These are phyloP conservation scores for Lochmaea crataegi DNA, from an alignment of 2,888 invertebrate species.

Conservation along the genomic window DNA sequence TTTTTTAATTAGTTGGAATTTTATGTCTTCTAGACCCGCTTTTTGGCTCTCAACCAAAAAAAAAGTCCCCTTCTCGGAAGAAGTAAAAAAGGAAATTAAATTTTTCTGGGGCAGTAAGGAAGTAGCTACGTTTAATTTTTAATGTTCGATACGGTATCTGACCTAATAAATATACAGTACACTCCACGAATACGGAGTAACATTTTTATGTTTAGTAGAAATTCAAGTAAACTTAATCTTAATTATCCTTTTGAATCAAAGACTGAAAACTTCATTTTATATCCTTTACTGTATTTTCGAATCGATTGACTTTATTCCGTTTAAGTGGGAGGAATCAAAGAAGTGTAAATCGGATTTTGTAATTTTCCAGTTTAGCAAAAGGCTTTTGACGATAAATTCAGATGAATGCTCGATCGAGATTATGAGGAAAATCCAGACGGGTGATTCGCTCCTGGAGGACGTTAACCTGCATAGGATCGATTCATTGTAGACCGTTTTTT, in stretches of 20 bases:
- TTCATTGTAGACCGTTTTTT: not conserved
- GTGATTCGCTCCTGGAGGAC: not conserved
- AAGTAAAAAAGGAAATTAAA: not conserved
- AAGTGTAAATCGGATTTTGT: not conserved
- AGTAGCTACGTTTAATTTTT: too few relatives aligned
- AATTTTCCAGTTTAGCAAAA: slow-evolving; percentile 1
- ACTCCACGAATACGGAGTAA: too few relatives aligned
- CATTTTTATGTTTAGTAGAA: not conserved
- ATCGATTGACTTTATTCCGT: not conserved
- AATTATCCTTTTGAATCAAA: not conserved
- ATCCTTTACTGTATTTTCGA: not conserved
- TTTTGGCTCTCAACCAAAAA: slow-evolving; percentile 5
- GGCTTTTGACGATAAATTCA: not conserved
- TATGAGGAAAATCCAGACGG: slow-evolving; percentile 3
- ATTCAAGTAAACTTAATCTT: not conserved
- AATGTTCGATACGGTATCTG: not conserved
- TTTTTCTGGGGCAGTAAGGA: not conserved
- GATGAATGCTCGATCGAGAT: not conserved
- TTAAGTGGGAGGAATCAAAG: not conserved
- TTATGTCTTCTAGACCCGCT: not conserved
- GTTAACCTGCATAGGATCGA: not conserved
- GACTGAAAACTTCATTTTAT: not conserved
- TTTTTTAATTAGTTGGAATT: not conserved
- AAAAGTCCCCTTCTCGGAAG: not conserved
- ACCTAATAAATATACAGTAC: not conserved